These are phyloP conservation scores for Asteroscopus sphinx DNA, from an alignment of 2,888 invertebrate genomes.

Conservation along the genomic window DNA sequence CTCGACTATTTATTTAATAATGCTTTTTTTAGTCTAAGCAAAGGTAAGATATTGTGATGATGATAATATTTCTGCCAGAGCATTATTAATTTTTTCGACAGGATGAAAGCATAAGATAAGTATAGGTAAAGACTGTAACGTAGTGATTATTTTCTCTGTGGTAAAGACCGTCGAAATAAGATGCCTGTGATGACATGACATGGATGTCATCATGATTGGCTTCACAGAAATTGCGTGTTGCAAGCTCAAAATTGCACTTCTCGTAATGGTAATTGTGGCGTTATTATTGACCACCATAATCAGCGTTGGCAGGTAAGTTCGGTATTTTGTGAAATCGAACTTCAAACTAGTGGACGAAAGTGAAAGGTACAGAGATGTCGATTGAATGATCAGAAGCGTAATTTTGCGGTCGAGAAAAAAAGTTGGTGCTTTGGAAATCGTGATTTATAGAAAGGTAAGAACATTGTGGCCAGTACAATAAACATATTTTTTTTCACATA, in stretches of 20 bases:
- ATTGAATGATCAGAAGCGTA: slow-evolving; percentile 19
- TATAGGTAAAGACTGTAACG: slow-evolving; percentile 14
- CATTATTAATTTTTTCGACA: slow-evolving; percentile 13
- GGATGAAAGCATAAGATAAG: slow-evolving; percentile 15
- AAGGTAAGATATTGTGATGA: slow-evolving; percentile 24
- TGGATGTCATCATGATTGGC: slow-evolving; percentile 64
- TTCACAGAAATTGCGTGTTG: slow-evolving; percentile 71
- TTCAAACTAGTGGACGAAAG: slow-evolving; percentile 26
- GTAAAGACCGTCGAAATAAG: slow-evolving; percentile 12
- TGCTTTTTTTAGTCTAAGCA: slow-evolving; percentile 17
- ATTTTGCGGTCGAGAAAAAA: slow-evolving; percentile 4
- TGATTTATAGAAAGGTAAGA: too few species aligned
- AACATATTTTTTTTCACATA: too few species aligned
- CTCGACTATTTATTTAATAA: slow-evolving; percentile 20
- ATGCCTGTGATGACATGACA: slow-evolving; percentile 28
- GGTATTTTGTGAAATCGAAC: slow-evolving; percentile 47
- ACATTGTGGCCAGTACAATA: too few species aligned
- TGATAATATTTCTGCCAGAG: background rate
- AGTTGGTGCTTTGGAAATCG: background rate
- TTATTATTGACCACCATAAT: slow-evolving; percentile 57
- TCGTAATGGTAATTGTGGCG: slow-evolving; percentile 59
- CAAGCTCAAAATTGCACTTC: slow-evolving; percentile 62
- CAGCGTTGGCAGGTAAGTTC: slow-evolving; percentile 42
- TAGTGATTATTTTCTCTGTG: too few species aligned
- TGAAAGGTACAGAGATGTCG: slow-evolving; percentile 14